Base-by-base conservation (phyloP, 2,888 invertebrate genomes). In the Eristalinus sepulchralis region DNA sequence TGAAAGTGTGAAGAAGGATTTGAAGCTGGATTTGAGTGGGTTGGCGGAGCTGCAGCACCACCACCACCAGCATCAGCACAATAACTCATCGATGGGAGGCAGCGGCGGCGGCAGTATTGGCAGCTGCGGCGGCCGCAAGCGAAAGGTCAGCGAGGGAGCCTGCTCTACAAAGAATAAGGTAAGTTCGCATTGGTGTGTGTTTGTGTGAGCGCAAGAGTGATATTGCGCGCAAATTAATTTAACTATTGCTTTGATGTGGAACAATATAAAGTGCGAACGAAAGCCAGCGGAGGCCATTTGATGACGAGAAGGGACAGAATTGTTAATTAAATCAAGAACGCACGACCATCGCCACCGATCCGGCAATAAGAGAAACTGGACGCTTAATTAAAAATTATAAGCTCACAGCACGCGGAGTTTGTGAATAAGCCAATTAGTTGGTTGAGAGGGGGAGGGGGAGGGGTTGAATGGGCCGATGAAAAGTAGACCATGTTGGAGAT, bases 161-260 rank as follows among this genome's bases (percentile, higher is more conserved):
- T 91, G 91, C 88, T 91, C 92, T 55, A 90, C 90, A 77, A 93
- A 93, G 88, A 91, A 90, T 88, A 92, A 93, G 91, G 92, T 93
- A 88, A 90, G 90, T 83, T 60, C 5, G 27, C 27, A 3, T 27
- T 62, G 36, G 47, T 6, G 47, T 17, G 39, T 13, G 39, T 5
- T 5, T 72, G 27, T 36, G 36, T 2, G 36, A 39, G n/a, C n/a
- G 39, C 39, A 13, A 33, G 1, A 10, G 4, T 55, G 11, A 57
- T 72, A 64, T 55, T 53, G 59, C 10, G 36, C 39, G 34, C 22
- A 64, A 83, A 80, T 76, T 59, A 73, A 85, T 77, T 78, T 68
- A 72, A 85, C 47, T 60, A 59, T 59, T 57, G 64, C 57, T 73
- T 78, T 72, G 62, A 73, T 64, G 66, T 33, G 59, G 53, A 24